These are phyloP conservation scores for Cephus pygmeus DNA, from an alignment of 2,888 invertebrate species.

Conservation along the genomic window DNA sequence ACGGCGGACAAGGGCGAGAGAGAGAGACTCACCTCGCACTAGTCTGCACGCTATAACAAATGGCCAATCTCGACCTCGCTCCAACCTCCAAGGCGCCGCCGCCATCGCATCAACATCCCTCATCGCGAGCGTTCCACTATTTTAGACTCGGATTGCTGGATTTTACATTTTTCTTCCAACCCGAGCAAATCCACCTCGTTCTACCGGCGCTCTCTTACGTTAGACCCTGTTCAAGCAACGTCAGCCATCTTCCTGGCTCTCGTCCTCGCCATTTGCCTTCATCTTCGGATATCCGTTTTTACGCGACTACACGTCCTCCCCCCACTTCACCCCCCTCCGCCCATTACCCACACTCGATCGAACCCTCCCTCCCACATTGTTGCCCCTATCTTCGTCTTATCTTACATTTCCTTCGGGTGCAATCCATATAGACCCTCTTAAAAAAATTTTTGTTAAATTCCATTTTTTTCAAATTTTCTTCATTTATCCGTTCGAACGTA, in stretches of 20 bases:
- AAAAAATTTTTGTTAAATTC: too few species aligned
- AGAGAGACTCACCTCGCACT: constrained; percentile 21
- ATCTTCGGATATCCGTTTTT: not conserved
- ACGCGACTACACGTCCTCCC: not conserved
- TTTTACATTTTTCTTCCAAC: constrained; percentile 28
- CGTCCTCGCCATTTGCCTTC: not conserved
- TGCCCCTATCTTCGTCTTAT: not conserved
- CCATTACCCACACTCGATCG: not conserved
- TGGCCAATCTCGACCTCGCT: constrained; percentile 48
- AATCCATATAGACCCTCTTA: too few species aligned
- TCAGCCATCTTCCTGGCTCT: not conserved
- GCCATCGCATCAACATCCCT: constrained; percentile 41
- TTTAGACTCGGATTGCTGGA: constrained; percentile 32
- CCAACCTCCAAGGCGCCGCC: constrained; percentile 21
- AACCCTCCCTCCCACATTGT: not conserved
- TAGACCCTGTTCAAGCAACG: not conserved
- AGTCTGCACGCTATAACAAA: constrained; percentile 45
- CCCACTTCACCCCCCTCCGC: not conserved
- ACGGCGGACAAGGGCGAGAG: not conserved
- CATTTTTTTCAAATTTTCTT: too few species aligned
- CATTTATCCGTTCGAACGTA: too few species aligned
- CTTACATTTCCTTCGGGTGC: not conserved
- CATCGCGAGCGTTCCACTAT: constrained; percentile 35
- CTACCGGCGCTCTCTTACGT: not conserved
- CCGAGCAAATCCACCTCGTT: not conserved